Base-by-base conservation (phyloP, 2,888 invertebrate species). In the Euplagia quadripunctaria region DNA sequence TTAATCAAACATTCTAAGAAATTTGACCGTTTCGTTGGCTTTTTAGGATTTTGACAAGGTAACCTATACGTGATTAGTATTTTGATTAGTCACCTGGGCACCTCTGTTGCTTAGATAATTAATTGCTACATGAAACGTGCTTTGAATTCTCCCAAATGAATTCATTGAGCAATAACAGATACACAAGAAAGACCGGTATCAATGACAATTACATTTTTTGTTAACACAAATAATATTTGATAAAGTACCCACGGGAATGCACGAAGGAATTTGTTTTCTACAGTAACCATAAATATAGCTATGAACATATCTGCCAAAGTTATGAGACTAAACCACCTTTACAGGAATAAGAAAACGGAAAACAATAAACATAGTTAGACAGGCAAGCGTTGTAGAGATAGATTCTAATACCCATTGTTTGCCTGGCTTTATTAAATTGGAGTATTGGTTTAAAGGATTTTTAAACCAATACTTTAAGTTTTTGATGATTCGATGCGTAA, bases 41-140 rank as follows among this genome's bases (percentile, higher is more conserved):
- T 73, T 63, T 69, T 78, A 72, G 17, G 55, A 69, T 43, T 74
- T 72, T 70, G 73, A 85, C 77, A 78, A 82, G 73, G 82, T 78
- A 67, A 80, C 76, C 46, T 73, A 74, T 77, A 85, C 85, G 82
- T 85, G 82, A 80, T 72, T 49, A 14, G 67, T 71, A 66, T 82
- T 20, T 55, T 55, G 76, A 84, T 79, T 64, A 51, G 68, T 79
- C 70, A 69, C 61, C 55, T 64, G 58, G 68, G 77, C 70, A 69
- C 61, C 55, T 67, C 46, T 52, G 71, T 42, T 64, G 46, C 31
- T 41, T 61, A 9, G 69, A 51, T 74, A 67, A 68, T 73, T 76
- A 69, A 68, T 73, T 76, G 70, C 65, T 71, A 75, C 42, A 76
- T 17, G 11, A 41, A 20, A 66, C 76, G 73, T 77, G 77, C 63